Conservation (phyloP, 2,888 invertebrate species). For the Selenia dentaria region DNA sequence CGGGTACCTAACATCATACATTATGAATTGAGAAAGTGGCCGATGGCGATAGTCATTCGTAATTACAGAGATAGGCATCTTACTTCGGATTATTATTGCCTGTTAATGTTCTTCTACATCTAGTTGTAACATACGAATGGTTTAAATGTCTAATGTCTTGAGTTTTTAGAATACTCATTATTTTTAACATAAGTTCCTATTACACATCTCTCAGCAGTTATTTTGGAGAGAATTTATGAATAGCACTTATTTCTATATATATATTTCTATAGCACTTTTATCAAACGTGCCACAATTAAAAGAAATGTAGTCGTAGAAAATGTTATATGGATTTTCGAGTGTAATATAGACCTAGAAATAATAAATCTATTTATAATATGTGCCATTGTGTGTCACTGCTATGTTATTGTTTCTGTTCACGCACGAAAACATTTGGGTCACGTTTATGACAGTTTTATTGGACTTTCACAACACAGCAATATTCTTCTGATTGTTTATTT, state of each 20-base stretch:
- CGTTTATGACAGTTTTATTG: conserved; percentile 2
- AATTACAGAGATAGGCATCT: conserved; percentile 29
- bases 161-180: no score
- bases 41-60: conserved; percentile 25
- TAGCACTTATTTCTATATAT: no score
- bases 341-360: no score
- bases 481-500: not conserved
- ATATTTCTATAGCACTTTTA: no score
- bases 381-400: conserved; percentile 1
- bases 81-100: conserved; percentile 26
- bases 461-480: not conserved
- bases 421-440: conserved; percentile 5
- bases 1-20: conserved; percentile 8
- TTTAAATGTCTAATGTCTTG: no score
- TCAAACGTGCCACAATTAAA: no score
- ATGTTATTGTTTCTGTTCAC: conserved; percentile 15
- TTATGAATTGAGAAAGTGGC: conserved; percentile 32
- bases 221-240: no score
- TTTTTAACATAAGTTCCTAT: no score
- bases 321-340: no score
- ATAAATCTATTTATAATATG: conserved; percentile 5
- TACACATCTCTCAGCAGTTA: no score
- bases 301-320: no score
- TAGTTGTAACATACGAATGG: not conserved
- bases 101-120: conserved; percentile 19